Percentiles rank a stretch among this genome's conserved stretches.
These are phyloP conservation scores for Macrophya alboannulata DNA, from an alignment of 2,888 invertebrate species.

Conservation along the genomic window DNA sequence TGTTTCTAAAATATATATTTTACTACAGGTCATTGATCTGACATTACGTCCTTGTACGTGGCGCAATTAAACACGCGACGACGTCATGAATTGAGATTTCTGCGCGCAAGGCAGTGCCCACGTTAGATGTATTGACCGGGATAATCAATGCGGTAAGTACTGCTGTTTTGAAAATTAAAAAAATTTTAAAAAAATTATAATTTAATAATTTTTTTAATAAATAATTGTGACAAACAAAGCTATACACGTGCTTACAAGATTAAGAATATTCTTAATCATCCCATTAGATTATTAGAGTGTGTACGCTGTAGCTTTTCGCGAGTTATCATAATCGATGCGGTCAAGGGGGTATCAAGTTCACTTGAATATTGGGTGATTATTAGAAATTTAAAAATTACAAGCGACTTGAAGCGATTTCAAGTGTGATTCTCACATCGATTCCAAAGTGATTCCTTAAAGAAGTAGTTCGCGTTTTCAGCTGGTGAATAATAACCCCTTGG, in stretches of 20 bases:
- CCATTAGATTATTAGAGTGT: neutral
- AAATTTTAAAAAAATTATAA: neutral
- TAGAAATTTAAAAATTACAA: neutral
- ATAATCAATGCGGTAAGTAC: neutral
- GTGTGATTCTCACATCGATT: neutral
- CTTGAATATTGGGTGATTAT: neutral
- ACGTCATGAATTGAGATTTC: slow-evolving; percentile 7
- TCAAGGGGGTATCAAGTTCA: neutral
- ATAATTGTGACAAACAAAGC: neutral
- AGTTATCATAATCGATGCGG: neutral
- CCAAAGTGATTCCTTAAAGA: neutral
- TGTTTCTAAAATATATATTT: slow-evolving; percentile 18
- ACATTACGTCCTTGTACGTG: slow-evolving; percentile 13
- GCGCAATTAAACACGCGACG: slow-evolving; percentile 22
- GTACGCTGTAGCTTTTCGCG: too few species aligned
- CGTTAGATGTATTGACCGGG: neutral
- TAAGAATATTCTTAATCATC: neutral
- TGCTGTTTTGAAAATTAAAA: neutral
- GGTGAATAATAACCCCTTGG: neutral
- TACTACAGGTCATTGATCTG: slow-evolving; percentile 39
- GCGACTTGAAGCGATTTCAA: neutral
- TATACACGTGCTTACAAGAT: neutral
- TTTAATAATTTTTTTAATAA: neutral
- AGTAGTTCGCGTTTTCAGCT: neutral
- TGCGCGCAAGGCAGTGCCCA: neutral